Conservation (phyloP, 2,797 vertebrate genomes). For the Sebastiscus albofasciatus region DNA sequence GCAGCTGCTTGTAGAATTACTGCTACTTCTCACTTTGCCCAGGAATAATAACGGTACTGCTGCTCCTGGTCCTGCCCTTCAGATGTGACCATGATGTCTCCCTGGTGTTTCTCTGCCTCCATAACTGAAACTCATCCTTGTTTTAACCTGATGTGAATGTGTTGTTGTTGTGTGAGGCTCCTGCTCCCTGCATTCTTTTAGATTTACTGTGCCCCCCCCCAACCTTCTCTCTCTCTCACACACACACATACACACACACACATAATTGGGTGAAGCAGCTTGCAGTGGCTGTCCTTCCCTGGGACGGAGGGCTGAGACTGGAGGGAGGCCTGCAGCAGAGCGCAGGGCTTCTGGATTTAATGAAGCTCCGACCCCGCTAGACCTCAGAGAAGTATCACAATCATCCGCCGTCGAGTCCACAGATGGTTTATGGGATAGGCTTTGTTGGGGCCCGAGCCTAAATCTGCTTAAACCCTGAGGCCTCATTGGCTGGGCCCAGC, state of each 20-base stretch:
- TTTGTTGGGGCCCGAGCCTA: constrained; percentile 56
- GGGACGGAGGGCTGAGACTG: constrained; percentile 8
- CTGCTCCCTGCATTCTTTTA: constrained; percentile 23
- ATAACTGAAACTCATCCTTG: constrained; percentile 8
- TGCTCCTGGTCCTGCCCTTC: not conserved
- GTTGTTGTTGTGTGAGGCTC: constrained; percentile 26
- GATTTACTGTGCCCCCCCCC: constrained; percentile 50
- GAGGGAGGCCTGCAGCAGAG: constrained; percentile 50
- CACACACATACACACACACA: constrained; percentile 14
- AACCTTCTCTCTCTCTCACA: not conserved
- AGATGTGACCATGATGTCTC: constrained; percentile 11
- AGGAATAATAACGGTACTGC: not conserved
- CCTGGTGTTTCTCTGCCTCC: constrained; percentile 7
- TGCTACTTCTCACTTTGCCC: not conserved
- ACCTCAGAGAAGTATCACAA: constrained; percentile 68
- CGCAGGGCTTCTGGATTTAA: constrained; percentile 67
- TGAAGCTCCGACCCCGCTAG: constrained; percentile 67
- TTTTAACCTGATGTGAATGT: constrained; percentile 16
- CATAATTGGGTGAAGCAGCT: constrained; percentile 16
- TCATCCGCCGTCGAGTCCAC: constrained; percentile 56
- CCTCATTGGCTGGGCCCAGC: constrained; percentile 41
- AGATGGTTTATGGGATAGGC: constrained; percentile 71
- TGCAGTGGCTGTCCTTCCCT: constrained; percentile 15
- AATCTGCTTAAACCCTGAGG: constrained; percentile 46
- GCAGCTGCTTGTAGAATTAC: not conserved